These are phyloP conservation scores for Pseudomyrmex dendroicus DNA, from an alignment of 1,140 invertebrate genomes.

Conservation along the genomic window DNA sequence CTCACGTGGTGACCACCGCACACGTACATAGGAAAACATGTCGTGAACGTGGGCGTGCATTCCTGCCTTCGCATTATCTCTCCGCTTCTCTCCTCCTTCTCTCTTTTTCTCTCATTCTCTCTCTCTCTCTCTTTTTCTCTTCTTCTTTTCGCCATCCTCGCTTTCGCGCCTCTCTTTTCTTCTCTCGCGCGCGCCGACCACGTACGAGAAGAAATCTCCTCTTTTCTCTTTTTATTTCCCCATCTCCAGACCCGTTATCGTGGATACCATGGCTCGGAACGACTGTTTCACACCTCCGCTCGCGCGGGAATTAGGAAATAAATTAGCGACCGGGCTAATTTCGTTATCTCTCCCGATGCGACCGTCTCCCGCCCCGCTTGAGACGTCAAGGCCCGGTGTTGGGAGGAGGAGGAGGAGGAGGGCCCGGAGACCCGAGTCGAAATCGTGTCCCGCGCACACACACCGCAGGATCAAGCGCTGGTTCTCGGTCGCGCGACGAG, in stretches of 20 bases:
- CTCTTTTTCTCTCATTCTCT: constrained; percentile 32
- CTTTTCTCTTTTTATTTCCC: constrained; percentile 64
- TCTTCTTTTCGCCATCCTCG: neutral
- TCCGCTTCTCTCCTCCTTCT: constrained; percentile 55
- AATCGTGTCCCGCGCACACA: constrained; percentile 60
- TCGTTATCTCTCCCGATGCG: constrained; percentile 81
- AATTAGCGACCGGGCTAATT: constrained; percentile 84
- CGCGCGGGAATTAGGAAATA: constrained; percentile 84
- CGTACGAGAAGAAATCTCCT: constrained; percentile 54
- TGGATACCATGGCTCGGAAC: constrained; percentile 79
- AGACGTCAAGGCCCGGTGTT: constrained; percentile 78
- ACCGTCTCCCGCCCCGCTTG: constrained; percentile 76
- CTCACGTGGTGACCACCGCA: constrained; percentile 77
- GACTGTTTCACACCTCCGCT: constrained; percentile 85
- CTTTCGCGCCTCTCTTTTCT: constrained; percentile 51
- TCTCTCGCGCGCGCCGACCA: constrained; percentile 51
- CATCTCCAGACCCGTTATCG: constrained; percentile 70
- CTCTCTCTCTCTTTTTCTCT: constrained; percentile 59
- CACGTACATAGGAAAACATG: constrained; percentile 81
- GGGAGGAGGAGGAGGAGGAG: neutral
- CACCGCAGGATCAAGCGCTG: constrained; percentile 67
- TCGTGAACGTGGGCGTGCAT: constrained; percentile 83
- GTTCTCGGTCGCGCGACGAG: constrained; percentile 28
- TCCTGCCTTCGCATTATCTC: constrained; percentile 83
- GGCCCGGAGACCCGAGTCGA: constrained; percentile 51